phyloP scores from a whole-genome alignment of 2,888 invertebrate species.

The Drosophila ustulata region DNA sequence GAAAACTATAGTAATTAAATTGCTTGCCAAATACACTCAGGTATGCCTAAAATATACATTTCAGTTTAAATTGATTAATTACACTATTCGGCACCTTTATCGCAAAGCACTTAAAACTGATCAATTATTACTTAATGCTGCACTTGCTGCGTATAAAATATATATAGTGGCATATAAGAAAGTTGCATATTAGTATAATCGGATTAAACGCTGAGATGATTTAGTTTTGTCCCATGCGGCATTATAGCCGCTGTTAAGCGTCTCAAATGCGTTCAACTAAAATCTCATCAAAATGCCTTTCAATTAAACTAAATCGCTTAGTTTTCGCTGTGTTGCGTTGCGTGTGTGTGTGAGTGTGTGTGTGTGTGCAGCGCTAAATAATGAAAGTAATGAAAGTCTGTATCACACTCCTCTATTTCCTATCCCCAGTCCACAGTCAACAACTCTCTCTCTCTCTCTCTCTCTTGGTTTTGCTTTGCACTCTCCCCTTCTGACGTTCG shows the following conservation, averaged over 20 bases:
- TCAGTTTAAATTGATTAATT: background rate
- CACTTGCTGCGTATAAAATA: background rate
- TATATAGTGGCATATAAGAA: slow-evolving; percentile 1
- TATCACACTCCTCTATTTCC: slow-evolving; percentile 17
- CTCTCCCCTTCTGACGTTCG: background rate
- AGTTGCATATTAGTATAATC: slow-evolving; percentile 19
- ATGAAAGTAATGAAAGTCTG: slow-evolving; percentile 72
- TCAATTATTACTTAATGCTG: background rate
- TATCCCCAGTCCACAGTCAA: slow-evolving; percentile 3
- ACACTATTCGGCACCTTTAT: background rate
- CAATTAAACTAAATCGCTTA: slow-evolving; percentile 74
- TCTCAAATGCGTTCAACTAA: slow-evolving; percentile 61
- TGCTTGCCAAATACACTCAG: no score
- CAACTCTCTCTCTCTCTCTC: background rate
- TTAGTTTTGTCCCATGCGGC: slow-evolving; percentile 3
- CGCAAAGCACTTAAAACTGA: background rate
- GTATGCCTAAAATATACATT: no score
- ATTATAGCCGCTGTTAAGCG: slow-evolving; percentile 22
- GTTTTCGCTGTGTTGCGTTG: slow-evolving; percentile 49
- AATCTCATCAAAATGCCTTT: slow-evolving; percentile 73
- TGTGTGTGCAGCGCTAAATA: slow-evolving; percentile 56
- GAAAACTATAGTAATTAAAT: no score
- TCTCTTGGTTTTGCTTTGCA: no score
- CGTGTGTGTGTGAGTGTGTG: background rate
- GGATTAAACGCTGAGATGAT: slow-evolving; percentile 19